Percentiles rank a stretch among this genome's conserved stretches.
Evolutionary conservation across 2,888 invertebrate species (phyloP).

Genomic region (Euclidia mi): DNA sequence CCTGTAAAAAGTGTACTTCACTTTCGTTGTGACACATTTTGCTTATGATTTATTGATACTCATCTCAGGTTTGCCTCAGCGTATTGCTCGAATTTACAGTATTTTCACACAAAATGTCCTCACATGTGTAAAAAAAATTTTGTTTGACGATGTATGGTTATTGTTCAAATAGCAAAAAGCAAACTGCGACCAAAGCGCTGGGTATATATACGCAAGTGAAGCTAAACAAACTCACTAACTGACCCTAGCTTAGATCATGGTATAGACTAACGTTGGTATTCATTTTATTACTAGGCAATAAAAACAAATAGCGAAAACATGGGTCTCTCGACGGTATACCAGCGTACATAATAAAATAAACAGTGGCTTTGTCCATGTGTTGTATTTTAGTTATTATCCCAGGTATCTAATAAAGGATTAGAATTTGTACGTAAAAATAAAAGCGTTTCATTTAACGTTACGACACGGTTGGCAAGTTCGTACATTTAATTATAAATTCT

Average conservation of each 20-base stretch:
- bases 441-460: slow-evolving; percentile 18
- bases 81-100: background rate
- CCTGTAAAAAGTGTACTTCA: slow-evolving; percentile 28
- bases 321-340: no score
- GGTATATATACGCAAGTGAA: no score
- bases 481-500: slow-evolving; percentile 50
- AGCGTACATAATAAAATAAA: no score
- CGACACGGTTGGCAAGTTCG: slow-evolving; percentile 26
- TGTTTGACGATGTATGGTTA: background rate
- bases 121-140: background rate
- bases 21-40: slow-evolving; percentile 9
- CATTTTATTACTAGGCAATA: no score
- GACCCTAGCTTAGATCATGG: no score
- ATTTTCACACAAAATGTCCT: background rate
- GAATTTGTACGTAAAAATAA: no score
- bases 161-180: no score
- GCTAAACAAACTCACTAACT: no score
- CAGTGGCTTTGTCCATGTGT: no score
- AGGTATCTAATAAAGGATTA: slow-evolving; percentile 13
- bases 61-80: background rate
- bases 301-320: no score
- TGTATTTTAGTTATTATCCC: background rate
- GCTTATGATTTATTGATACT: slow-evolving; percentile 7
- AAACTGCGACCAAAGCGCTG: no score
- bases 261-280: no score